phyloP scores from a whole-genome alignment of 1,140 invertebrate genomes.

The Idris sp. region DNA sequence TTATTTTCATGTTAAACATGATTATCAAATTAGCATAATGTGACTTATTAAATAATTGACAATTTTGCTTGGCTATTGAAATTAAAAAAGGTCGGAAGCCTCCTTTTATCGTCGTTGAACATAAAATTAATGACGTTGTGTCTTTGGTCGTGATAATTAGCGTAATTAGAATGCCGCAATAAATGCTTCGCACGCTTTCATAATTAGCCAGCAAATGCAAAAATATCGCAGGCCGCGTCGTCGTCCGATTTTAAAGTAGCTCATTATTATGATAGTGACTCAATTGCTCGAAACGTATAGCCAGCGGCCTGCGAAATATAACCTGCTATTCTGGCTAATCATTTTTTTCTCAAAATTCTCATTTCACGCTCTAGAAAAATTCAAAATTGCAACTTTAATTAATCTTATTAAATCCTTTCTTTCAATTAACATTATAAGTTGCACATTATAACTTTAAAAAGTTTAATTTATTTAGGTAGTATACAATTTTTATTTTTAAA shows the following conservation, averaged over 20 bases:
- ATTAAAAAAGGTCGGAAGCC: no score
- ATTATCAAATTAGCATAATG: no score
- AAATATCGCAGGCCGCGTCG: constrained; percentile 15
- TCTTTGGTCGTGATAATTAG: constrained; percentile 14
- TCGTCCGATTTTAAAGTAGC: constrained; percentile 18
- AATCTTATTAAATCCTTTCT: no score
- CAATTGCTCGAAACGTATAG: constrained; percentile 30
- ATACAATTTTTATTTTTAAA: no score
- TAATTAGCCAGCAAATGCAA: constrained; percentile 13
- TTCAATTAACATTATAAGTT: no score
- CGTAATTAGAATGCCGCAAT: constrained; percentile 15
- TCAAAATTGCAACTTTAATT: no score
- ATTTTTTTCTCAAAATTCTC: not conserved
- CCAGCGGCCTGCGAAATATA: constrained; percentile 6
- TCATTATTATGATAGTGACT: constrained; percentile 19
- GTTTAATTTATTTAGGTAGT: no score
- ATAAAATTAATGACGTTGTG: constrained; percentile 18
- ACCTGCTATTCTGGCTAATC: not conserved
- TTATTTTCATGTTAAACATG: no score
- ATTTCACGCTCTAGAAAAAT: not conserved
- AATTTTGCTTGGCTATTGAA: no score
- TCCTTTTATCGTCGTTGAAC: not conserved
- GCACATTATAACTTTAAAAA: no score
- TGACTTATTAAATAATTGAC: not conserved
- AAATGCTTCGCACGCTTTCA: constrained; percentile 17